Base-by-base conservation (phyloP, 2,888 invertebrate species). In the Harpagoxenus sublaevis region DNA sequence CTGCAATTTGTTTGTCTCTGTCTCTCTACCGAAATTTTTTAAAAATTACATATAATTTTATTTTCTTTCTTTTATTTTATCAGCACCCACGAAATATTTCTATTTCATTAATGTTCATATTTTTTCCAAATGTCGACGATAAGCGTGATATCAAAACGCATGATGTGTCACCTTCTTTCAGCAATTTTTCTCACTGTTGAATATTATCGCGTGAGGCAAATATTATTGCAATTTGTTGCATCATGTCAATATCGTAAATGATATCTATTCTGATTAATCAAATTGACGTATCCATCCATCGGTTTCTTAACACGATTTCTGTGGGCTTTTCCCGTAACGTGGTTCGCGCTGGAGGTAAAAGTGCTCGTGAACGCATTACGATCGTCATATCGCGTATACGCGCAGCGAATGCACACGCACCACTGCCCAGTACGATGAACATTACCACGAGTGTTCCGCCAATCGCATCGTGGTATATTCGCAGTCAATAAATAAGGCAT, bases 401-500 rank as follows among this genome's bases (percentile, higher is more conserved):
- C 55, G n/a, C 23, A 18, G 18, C 31, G 18, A 77, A 77, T 68
- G 18, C 66, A 51, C 12, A 39, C 23, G 23, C 75, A 28, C 15
- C 31, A 45, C 65, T 66, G 45, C 65, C 45, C 28, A 39, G 42
- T 18, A 15, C 42, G 65, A 66, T 55, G 35, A 31, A 73, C 60
- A 45, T 75, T 9, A 68, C 84, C 84, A 53, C 2, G 82, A 77
- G 74, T 51, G 48, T 28, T 87, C 60, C 75, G 42, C 63, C 70
- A 85, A 86, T 85, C 84, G 68, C 66, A 12, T 9, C 84, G 75
- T 23, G 3, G 75, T 88, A 79, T 82, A 87, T 73, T 86, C 85
- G 84, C 85, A 85, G 87, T 90, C 88, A 90, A 92, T 92, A 92
- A 90, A 89, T 89, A 89, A 88, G 85, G 39, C 71, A 74, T 55